phyloP scores from a whole-genome alignment of 64 coral and sea anemone genomes.

The Dendronephthya gigantea region DNA sequence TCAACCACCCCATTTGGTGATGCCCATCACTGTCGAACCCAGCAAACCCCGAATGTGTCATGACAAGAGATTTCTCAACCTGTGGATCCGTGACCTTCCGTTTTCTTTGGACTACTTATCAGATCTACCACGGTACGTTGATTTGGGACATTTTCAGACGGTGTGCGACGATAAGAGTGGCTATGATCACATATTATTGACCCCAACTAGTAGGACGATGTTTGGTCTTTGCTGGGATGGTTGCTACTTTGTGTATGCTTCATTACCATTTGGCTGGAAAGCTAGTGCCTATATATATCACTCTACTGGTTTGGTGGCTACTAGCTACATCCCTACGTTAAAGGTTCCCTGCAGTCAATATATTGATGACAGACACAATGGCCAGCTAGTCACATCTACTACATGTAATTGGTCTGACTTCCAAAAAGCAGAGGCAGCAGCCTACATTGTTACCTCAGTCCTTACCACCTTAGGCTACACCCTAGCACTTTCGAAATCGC shows the following conservation, averaged over 20 bases:
- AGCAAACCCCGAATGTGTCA: conserved; percentile 6
- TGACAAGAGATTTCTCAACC: not conserved
- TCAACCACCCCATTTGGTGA: conserved; percentile 6
- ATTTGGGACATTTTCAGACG: not conserved
- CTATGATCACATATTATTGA: not conserved
- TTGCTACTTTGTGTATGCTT: not conserved
- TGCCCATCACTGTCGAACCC: not conserved
- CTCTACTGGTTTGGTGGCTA: too few species aligned
- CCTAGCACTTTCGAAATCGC: not conserved
- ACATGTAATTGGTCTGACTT: not conserved
- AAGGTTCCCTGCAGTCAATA: conserved; percentile 16
- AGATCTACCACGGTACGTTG: not conserved
- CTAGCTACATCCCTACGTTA: too few species aligned
- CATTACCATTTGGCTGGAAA: too few species aligned
- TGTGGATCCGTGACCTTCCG: not conserved
- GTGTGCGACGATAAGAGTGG: conserved; percentile 10
- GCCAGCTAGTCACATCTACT: not conserved
- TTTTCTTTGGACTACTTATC: not conserved
- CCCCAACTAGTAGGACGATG: not conserved
- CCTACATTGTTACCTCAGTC: not conserved
- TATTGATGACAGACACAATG: not conserved
- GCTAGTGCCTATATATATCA: too few species aligned
- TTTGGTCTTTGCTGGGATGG: not conserved
- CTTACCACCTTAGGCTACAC: not conserved
- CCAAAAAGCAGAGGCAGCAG: not conserved